phyloP scores from a whole-genome alignment of 2,888 invertebrate genomes.

The Fragum whitleyi region DNA sequence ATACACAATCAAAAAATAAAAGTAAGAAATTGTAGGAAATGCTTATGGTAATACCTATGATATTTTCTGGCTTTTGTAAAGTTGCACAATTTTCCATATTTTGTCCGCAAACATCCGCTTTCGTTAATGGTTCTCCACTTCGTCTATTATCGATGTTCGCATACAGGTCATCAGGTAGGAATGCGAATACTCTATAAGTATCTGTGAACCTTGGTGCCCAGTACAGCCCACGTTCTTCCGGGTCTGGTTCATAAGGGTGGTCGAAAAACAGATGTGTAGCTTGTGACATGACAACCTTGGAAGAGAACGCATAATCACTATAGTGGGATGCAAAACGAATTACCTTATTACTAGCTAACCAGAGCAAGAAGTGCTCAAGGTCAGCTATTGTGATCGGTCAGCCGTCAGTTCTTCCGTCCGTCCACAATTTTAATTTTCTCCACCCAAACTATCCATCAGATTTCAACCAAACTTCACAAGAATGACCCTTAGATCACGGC shows the following conservation, averaged over 20 bases:
- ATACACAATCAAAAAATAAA: too few species aligned
- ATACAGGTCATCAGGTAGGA: slow-evolving; percentile 76
- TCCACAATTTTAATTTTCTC: too few species aligned
- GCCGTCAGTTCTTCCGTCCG: too few species aligned
- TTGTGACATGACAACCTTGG: slow-evolving; percentile 79
- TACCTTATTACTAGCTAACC: too few species aligned
- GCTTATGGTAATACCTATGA: too few species aligned
- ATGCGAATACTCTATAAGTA: slow-evolving; percentile 76
- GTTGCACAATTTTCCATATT: slow-evolving; percentile 67
- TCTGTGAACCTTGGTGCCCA: slow-evolving; percentile 83
- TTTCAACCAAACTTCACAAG: too few species aligned
- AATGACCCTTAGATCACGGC: too few species aligned
- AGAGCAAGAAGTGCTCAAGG: too few species aligned
- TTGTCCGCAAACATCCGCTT: slow-evolving; percentile 68
- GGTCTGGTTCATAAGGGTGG: slow-evolving; percentile 81
- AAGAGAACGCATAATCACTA: not conserved
- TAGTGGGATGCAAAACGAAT: too few species aligned
- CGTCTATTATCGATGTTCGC: slow-evolving; percentile 71
- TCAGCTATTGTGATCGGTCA: too few species aligned
- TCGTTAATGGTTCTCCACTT: slow-evolving; percentile 73
- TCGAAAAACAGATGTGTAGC: slow-evolving; percentile 81
- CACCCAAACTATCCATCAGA: too few species aligned
- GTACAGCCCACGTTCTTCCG: slow-evolving; percentile 80
- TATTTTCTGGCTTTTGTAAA: slow-evolving; percentile 75
- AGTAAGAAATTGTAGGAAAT: too few species aligned